Base-by-base conservation (phyloP, 2,113 vertebrate genomes). In the Atractosteus spatula region DNA sequence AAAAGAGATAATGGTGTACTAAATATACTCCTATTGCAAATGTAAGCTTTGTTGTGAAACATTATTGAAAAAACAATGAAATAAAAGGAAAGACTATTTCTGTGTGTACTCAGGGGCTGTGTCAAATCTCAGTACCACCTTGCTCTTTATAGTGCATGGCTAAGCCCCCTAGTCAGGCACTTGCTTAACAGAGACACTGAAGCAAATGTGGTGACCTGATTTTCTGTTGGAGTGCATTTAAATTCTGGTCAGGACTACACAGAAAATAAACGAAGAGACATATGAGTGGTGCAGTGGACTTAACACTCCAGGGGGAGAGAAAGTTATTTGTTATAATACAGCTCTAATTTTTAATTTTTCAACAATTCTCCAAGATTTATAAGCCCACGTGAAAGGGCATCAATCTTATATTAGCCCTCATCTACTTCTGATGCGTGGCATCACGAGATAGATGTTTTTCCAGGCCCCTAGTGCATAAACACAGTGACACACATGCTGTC, bases 381-480 rank as follows among this genome's bases (percentile, higher is more conserved):
- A 71, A 72, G 69, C 74, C 70, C 68, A 71, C 56, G 75, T 75
- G 75, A 76, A 73, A 79, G 71, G 45, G 79, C 79, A 89, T 90
- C 83, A 80, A 85, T 89, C 87, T 83, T 81, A 77, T 68, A 81
- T 57, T n/a, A 77, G 75, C 61, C 66, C 63, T 71, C 69, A 69
- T 67, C 14, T n/a, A 75, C 78, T 75, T 80, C 68, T 74, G 72
- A 78, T 55, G 71, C 29, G 64, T 71, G 4, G 76, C 79, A 80
- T 88, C 81, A 83, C 78, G 84, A 85, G 88, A 89, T 88, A 77
- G 76, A 89, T 90, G 86, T 79, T 82, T 82, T 86, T 70, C 72
- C 71, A 70, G 78, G 80, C 85, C 82, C 80, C 75, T 77, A 54
- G 71, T 59, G 57, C 11, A 59, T 3, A 59, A 3, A 82, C 84